Evolutionary conservation across 2,113 vertebrate genomes (phyloP).

Genomic region (Cyanoderma ruficeps): DNA sequence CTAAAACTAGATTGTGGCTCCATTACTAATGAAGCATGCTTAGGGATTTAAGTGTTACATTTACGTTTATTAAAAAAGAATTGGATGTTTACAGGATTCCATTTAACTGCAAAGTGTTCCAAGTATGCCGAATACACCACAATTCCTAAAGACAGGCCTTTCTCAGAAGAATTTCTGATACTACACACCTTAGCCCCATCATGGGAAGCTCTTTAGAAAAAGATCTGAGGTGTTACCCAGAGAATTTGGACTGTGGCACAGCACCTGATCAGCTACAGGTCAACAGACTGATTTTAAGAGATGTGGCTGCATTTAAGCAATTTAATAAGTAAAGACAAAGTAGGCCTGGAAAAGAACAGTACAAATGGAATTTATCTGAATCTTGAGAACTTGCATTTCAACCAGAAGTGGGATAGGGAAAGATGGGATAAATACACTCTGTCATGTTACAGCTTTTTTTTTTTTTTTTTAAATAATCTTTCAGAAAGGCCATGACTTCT

Average conservation of each 20-base stretch:
- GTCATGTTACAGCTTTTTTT: not conserved
- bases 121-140: not conserved
- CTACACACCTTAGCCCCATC: not conserved
- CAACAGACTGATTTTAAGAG: not conserved
- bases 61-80: not conserved
- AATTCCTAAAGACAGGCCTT: not conserved
- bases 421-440: not conserved
- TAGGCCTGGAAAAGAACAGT: not conserved
- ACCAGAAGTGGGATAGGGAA: not conserved
- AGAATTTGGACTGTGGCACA: not conserved
- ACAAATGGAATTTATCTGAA: not conserved
- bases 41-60: not conserved
- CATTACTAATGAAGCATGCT: not conserved
- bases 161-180: not conserved
- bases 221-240: not conserved
- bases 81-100: not conserved
- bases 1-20: not conserved
- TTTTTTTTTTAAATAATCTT: conserved; percentile 46
- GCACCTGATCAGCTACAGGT: not conserved
- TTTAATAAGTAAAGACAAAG: not conserved
- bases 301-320: not conserved
- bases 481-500: conserved; percentile 89
- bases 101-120: not conserved
- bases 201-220: not conserved
- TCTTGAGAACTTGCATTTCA: not conserved